phyloP scores from a whole-genome alignment of 2,888 invertebrate genomes.

The Nemotelus pantherinus region DNA sequence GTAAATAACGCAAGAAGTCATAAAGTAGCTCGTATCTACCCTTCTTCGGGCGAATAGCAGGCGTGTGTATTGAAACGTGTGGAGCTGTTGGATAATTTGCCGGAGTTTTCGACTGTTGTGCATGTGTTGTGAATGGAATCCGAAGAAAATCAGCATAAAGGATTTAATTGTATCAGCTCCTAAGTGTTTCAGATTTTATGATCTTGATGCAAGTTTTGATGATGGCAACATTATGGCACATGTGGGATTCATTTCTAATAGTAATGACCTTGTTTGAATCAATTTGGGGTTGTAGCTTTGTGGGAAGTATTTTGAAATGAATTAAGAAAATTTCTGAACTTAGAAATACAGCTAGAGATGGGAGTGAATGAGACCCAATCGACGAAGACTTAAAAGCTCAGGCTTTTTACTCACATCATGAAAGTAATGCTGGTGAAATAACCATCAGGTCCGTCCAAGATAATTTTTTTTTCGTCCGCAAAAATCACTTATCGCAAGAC shows the following conservation, averaged over 20 bases:
- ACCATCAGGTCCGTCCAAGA: too few species aligned
- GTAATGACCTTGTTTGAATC: constrained; percentile 46
- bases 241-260: constrained; percentile 43
- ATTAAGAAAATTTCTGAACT: not conserved
- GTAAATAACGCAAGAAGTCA: constrained; percentile 44
- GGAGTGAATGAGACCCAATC: too few species aligned
- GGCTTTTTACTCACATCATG: too few species aligned
- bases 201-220: not conserved
- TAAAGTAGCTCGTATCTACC: constrained; percentile 38
- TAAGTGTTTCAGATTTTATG: constrained; percentile 35
- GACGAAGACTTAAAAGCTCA: too few species aligned
- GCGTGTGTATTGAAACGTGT: not conserved
- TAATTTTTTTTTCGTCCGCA: too few species aligned
- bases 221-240: constrained; percentile 45
- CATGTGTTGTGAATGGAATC: not conserved
- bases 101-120: not conserved
- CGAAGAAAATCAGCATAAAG: not conserved
- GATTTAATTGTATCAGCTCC: not conserved
- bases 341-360: not conserved
- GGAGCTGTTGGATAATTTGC: not conserved
- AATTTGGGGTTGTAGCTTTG: constrained; percentile 40
- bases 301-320: constrained; percentile 7
- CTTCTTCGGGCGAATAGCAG: constrained; percentile 19
- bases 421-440: too few species aligned
- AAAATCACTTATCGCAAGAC: too few species aligned